Evolutionary conservation across 2,113 vertebrate species (phyloP).

Genomic region (Poeciliopsis occidentalis): DNA sequence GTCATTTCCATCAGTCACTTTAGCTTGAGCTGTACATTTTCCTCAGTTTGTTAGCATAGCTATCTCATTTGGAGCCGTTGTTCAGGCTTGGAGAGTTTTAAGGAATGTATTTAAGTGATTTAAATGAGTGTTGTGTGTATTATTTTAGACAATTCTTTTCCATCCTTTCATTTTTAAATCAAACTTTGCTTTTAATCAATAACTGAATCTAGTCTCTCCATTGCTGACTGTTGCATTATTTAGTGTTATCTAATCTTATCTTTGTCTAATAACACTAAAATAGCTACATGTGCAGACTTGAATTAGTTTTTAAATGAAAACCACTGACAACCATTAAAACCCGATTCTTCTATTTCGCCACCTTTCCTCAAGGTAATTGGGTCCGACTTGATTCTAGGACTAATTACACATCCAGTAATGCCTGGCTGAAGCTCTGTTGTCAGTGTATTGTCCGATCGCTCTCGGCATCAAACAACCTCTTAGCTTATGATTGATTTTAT

Average conservation of each 20-base stretch:
- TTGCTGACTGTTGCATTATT: constrained; percentile 19
- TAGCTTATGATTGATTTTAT: constrained; percentile 65
- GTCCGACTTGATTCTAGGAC: constrained; percentile 54
- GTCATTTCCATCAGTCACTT: background rate
- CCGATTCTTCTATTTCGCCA: constrained; percentile 22
- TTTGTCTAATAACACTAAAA: constrained; percentile 3
- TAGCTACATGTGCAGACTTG: constrained; percentile 1
- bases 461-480: constrained; percentile 57
- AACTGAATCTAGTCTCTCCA: background rate
- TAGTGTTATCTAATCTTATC: background rate
- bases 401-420: constrained; percentile 65
- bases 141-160: background rate
- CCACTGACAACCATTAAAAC: constrained; percentile 11
- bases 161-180: background rate
- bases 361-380: constrained; percentile 44
- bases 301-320: background rate
- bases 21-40: constrained; percentile 15
- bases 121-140: background rate
- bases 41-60: background rate
- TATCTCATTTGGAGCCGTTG: background rate
- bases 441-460: constrained; percentile 54
- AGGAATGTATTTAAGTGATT: background rate
- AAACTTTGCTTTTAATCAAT: background rate
- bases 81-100: constrained; percentile 2
- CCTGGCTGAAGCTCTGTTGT: constrained; percentile 51